These are phyloP conservation scores for Lasioglossum malachurum DNA, from an alignment of 2,888 invertebrate species.

Conservation along the genomic window DNA sequence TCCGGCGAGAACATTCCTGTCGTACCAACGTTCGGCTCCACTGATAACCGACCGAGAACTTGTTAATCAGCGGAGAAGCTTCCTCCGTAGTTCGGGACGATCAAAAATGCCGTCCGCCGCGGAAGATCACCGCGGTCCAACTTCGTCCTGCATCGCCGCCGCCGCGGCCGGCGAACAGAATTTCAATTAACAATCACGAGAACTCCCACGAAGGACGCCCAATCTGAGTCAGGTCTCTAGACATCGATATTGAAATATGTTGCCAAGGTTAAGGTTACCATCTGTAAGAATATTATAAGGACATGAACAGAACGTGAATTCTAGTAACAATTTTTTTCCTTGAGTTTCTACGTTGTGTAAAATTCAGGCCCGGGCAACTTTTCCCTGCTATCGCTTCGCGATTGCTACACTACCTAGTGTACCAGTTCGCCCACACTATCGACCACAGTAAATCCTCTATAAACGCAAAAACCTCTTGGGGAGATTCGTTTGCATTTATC, in stretches of 20 bases:
- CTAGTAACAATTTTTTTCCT: too few relatives aligned
- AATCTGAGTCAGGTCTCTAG: not conserved
- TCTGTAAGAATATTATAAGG: not conserved
- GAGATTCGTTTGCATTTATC: too few relatives aligned
- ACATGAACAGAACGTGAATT: too few relatives aligned
- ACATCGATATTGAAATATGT: not conserved
- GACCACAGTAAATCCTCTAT: too few relatives aligned
- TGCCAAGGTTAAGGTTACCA: not conserved
- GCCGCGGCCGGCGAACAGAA: not conserved
- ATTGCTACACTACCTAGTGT: too few relatives aligned
- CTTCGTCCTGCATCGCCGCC: not conserved
- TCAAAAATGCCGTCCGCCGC: not conserved
- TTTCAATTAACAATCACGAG: not conserved
- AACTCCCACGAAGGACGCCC: not conserved
- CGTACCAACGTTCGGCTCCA: not conserved
- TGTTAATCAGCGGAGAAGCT: slow-evolving; percentile 29
- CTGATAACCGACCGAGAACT: slow-evolving; percentile 11
- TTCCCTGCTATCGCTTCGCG: too few relatives aligned
- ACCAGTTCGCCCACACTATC: too few relatives aligned
- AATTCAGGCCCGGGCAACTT: too few relatives aligned
- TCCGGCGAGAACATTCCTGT: not conserved
- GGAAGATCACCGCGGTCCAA: slow-evolving; percentile 11
- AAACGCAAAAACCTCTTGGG: too few relatives aligned
- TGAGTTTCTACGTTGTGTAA: too few relatives aligned
- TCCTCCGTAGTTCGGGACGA: not conserved